A percentile compares a stretch with the other conserved stretches of the same genome.
phyloP scores from a whole-genome alignment of 1,140 invertebrate species.

The Lasaia peninsularis region DNA sequence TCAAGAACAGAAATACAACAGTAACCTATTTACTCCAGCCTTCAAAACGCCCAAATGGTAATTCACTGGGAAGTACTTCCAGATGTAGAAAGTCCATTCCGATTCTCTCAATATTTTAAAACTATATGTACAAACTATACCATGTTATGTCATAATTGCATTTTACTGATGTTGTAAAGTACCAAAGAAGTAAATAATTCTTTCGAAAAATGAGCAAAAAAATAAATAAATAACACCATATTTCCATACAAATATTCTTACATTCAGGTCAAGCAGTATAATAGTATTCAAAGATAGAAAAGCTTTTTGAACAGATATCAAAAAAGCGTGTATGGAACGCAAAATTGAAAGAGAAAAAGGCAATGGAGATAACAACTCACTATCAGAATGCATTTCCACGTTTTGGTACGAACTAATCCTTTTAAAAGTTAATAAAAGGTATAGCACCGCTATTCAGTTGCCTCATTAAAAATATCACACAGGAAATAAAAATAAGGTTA shows the following conservation, averaged over 20 bases:
- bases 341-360: background rate
- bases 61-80: no score
- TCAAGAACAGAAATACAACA: no score
- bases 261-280: background rate
- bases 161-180: no score
- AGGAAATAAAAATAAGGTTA: constrained; percentile 48
- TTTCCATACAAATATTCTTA: background rate
- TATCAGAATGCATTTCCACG: constrained; percentile 24
- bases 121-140: no score
- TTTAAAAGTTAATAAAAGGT: constrained; percentile 34
- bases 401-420: constrained; percentile 24
- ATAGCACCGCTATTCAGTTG: constrained; percentile 28
- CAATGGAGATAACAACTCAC: constrained; percentile 20
- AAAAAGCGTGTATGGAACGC: constrained; percentile 3
- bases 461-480: constrained; percentile 41
- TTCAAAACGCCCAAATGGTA: no score
- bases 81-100: no score
- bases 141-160: no score
- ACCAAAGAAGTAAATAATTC: no score
- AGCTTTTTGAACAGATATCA: background rate
- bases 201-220: background rate
- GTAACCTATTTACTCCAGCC: no score
- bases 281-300: background rate
- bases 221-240: background rate
- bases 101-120: no score